phyloP scores from a whole-genome alignment of 2,888 invertebrate genomes.

The Lasius platythorax region DNA sequence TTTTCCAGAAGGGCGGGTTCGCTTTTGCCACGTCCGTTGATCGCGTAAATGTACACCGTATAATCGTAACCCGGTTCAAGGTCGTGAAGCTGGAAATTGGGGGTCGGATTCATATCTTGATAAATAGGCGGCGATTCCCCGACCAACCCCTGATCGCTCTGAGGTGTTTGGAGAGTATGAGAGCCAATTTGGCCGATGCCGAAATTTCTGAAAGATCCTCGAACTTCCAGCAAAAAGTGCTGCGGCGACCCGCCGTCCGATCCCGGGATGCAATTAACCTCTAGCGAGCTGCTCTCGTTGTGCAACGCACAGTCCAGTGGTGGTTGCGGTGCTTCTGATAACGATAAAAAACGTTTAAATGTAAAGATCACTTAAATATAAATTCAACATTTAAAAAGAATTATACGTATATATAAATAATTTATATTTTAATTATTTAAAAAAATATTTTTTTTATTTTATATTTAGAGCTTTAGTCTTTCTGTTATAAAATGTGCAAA shows the following conservation, averaged over 20 bases:
- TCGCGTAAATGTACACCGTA: slow-evolving; percentile 93
- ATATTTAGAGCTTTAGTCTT: not conserved
- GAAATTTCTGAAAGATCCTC: slow-evolving; percentile 77
- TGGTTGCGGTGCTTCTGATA: slow-evolving; percentile 91
- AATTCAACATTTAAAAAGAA: not conserved
- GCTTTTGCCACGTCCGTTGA: slow-evolving; percentile 93
- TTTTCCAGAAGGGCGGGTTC: slow-evolving; percentile 91
- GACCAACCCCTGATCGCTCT: slow-evolving; percentile 77
- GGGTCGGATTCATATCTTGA: slow-evolving; percentile 85
- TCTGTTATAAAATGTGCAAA: not conserved
- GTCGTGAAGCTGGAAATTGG: slow-evolving; percentile 91
- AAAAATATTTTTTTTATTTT: not conserved
- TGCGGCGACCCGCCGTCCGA: slow-evolving; percentile 94
- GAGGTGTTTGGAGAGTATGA: slow-evolving; percentile 83
- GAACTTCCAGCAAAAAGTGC: slow-evolving; percentile 93
- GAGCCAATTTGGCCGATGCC: slow-evolving; percentile 81
- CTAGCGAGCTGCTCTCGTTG: slow-evolving; percentile 89
- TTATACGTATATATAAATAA: not conserved
- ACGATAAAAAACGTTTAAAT: not conserved
- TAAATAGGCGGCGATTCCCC: slow-evolving; percentile 80
- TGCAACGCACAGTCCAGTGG: slow-evolving; percentile 91
- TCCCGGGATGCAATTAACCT: slow-evolving; percentile 92
- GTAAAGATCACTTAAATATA: not conserved
- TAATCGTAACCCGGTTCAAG: slow-evolving; percentile 92
- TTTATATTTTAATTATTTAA: not conserved